Base-by-base conservation (phyloP, 2,113 vertebrate genomes). In the Acanthisitta chloris region DNA sequence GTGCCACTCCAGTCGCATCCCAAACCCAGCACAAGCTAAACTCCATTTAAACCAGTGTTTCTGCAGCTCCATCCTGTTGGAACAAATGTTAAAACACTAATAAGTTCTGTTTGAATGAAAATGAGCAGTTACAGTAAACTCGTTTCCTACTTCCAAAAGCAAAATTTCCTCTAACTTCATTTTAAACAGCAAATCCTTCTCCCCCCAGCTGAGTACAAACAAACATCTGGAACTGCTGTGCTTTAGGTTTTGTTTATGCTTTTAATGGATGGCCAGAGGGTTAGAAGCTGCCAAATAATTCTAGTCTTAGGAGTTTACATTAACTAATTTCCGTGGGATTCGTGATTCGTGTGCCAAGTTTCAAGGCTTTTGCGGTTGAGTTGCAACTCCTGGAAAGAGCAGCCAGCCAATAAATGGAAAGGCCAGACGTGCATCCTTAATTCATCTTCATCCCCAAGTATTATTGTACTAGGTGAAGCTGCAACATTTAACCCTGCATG, bases 221-320 rank as follows among this genome's bases (percentile, higher is more conserved):
- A 96, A 96, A 86, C 94, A 97, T 84, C 88, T 94, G 91, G 86
- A 95, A 95, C 91, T 71, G 83, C 80, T 88, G 88, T 46, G 65
- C 66, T 94, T 95, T 78, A 71, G 49, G 10, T 61, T 93, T 96
- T 90, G 90, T 88, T 90, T 86, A 65, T 90, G 20, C 58, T 64
- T 64, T 86, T 81, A 91, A 76, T 43, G 24, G 69, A 91, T 89
- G 88, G 80, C 86, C 80, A 67, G 88, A 70, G 88, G 76, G 72
- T 59, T 91, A 88, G 92, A 91, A 83, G 21, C 80, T 92, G 86
- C 83, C 83, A 94, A 94, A 86, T 81, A 74, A 71, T 48, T 86
- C 80, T 46, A 31, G 76, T 78, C 55, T 78, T 77, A 29, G 51
- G 55, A 92, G 91, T 86, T 94, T 71, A 88, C 65, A 71, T 88